Percentiles rank a stretch among this genome's conserved stretches.
These are phyloP conservation scores for Cacoxenus indagator DNA, from an alignment of 2,888 invertebrate genomes.

Conservation along the genomic window DNA sequence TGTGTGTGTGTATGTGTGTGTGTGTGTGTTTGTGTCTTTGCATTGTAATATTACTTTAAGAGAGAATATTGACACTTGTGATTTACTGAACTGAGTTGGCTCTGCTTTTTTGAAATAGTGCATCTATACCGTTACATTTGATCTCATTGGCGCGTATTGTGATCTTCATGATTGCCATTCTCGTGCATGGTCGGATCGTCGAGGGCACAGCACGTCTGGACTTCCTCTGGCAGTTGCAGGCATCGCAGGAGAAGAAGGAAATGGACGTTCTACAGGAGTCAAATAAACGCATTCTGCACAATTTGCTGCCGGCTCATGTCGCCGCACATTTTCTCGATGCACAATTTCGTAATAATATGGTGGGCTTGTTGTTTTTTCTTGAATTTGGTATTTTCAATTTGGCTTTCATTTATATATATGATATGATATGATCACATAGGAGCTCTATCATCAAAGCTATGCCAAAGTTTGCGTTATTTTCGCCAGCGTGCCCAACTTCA, in stretches of 20 bases:
- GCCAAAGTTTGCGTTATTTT: constrained; percentile 91
- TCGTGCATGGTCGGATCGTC: constrained; percentile 85
- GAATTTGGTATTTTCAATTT: neutral
- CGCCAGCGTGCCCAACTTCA: constrained; percentile 93
- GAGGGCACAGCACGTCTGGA: constrained; percentile 92
- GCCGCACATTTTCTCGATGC: constrained; percentile 93
- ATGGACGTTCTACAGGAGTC: constrained; percentile 94
- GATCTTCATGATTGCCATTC: constrained; percentile 85
- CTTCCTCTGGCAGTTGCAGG: constrained; percentile 87
- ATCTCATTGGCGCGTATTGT: constrained; percentile 84
- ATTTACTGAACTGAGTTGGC: too few relatives aligned
- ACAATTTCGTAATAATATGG: constrained; percentile 90
- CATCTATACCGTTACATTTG: constrained; percentile 83
- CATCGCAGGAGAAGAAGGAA: constrained; percentile 90
- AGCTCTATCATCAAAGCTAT: constrained; percentile 94
- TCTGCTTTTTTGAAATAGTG: constrained; percentile 71
- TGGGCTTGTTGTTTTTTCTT: constrained; percentile 64
- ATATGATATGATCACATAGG: too few relatives aligned
- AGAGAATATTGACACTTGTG: too few relatives aligned
- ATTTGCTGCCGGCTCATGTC: constrained; percentile 91
- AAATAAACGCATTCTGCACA: constrained; percentile 89
- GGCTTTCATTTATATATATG: neutral
- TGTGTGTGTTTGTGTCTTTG: too few relatives aligned
- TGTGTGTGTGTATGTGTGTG: too few relatives aligned
- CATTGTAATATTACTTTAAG: too few relatives aligned